Base-by-base conservation (phyloP, 2,113 vertebrate species). In the Regulus satrapa region DNA sequence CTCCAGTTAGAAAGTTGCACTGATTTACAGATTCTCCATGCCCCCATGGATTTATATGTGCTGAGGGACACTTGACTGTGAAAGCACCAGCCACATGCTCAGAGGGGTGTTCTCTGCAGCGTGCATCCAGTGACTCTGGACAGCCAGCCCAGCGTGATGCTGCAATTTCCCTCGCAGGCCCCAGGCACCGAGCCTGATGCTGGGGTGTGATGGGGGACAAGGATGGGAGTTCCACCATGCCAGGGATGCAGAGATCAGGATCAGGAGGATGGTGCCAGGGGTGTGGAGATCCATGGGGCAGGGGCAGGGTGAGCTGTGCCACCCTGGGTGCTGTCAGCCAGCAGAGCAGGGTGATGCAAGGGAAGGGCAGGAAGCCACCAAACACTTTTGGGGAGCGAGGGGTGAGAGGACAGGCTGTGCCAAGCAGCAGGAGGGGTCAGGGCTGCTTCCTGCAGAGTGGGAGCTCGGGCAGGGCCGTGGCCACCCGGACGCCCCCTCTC, bases 281-380 rank as follows among this genome's bases (percentile, higher is more conserved):
- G 17, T 18, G 26, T 14, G 31, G 10, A 24, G 14, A 29, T 29
- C 34, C 29, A 1, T 14, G 67, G 49, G 19, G 76, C 58, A 26
- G 43, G 18, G 15, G 19, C 13, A 0, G 61, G 20, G 32, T 21
- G 58, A 72, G 71, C 51, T 13, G 23, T 15, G 84, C 31, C 1
- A 6, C 36, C 63, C 80, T 6, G 1, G 3, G 41, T n/a, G 62
- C 51, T 36, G 55, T 5, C 79, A n/a, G 32, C 0, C 0, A n/a
- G 59, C 48, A 32, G 52, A 36, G 52, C 32, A 36, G 52, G 40
- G 28, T 40, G 21, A 4, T 5, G 36, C 31, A 9, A 56, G 9
- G n/a, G 8, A 34, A 49, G 32, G 26, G 11, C 40, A 28, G 40
- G 41, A 5, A 83, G 59, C 6, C 5, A 1, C 67, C 32, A 0